Evolutionary conservation across 2,113 vertebrate genomes (phyloP).

Genomic region (Entelurus aequoreus): DNA sequence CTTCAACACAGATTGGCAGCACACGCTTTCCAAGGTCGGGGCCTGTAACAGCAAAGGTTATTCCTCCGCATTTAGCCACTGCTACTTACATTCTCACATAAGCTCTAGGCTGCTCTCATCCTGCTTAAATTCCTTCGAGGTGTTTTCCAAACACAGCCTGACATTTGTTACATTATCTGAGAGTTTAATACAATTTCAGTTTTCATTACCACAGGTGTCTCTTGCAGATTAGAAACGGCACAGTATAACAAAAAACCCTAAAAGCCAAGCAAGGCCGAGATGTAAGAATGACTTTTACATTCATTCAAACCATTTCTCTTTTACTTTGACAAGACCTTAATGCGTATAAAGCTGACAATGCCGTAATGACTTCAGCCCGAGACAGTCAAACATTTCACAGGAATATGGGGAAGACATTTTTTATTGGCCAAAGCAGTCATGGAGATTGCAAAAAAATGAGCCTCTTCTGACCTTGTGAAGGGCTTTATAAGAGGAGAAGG

Average conservation of each 20-base stretch:
- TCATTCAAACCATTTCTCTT: constrained; percentile 35
- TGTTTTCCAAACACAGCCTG: constrained; percentile 29
- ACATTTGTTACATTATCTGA: constrained; percentile 49
- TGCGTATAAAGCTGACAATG: constrained; percentile 58
- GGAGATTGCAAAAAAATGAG: constrained; percentile 39
- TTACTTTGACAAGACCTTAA: constrained; percentile 53
- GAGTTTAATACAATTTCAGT: constrained; percentile 42
- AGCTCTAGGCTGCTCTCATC: constrained; percentile 51
- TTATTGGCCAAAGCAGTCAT: constrained; percentile 37
- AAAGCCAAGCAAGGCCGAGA: constrained; percentile 40
- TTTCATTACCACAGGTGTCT: constrained; percentile 35
- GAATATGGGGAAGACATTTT: constrained; percentile 27
- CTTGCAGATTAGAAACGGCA: constrained; percentile 47
- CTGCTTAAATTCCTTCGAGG: constrained; percentile 37
- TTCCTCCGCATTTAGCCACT: constrained; percentile 41
- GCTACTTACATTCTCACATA: constrained; percentile 37
- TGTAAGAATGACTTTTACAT: constrained; percentile 43
- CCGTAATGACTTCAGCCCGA: constrained; percentile 41
- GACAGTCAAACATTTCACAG: constrained; percentile 30
- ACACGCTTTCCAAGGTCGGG: constrained; percentile 54
- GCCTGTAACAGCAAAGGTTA: constrained; percentile 50
- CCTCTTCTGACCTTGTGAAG: constrained; percentile 50
- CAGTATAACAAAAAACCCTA: constrained; percentile 25
- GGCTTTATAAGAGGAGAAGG: constrained; percentile 41
- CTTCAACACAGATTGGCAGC: constrained; percentile 48